Evolutionary conservation across 2,888 invertebrate genomes (phyloP).

Genomic region (Leptopterna dolabrata): DNA sequence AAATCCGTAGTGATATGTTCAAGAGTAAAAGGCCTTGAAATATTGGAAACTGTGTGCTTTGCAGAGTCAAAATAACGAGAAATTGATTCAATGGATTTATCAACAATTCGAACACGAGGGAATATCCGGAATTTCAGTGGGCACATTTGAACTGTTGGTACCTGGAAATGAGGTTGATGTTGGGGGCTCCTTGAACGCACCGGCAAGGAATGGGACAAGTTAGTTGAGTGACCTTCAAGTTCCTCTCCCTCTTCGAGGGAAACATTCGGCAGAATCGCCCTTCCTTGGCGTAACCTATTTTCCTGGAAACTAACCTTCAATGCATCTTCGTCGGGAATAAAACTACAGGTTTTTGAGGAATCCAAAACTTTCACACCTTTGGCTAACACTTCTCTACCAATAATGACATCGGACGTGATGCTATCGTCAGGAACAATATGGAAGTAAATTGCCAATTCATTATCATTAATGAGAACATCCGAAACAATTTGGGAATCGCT

Average conservation of each 20-base stretch:
- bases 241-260: too few species aligned
- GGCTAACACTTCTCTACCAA: not conserved
- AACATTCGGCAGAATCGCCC: too few species aligned
- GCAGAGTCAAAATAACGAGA: not conserved
- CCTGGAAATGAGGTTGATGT: too few species aligned
- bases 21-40: too few species aligned
- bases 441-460: conserved; percentile 8
- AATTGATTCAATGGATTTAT: not conserved
- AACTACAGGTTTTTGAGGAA: not conserved
- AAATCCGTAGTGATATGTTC: not conserved
- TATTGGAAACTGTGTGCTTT: not conserved
- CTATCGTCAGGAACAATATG: conserved; percentile 26
- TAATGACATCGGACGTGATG: not conserved
- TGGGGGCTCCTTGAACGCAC: too few species aligned
- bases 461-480: not conserved
- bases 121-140: not conserved
- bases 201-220: too few species aligned
- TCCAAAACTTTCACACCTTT: not conserved
- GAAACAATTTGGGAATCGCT: not conserved
- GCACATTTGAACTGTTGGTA: not conserved
- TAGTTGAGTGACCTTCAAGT: too few species aligned
- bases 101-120: not conserved
- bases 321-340: not conserved
- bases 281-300: too few species aligned
- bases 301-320: too few species aligned